Evolutionary conservation across 1,140 invertebrate genomes (phyloP).

Genomic region (Cydia splendana): DNA sequence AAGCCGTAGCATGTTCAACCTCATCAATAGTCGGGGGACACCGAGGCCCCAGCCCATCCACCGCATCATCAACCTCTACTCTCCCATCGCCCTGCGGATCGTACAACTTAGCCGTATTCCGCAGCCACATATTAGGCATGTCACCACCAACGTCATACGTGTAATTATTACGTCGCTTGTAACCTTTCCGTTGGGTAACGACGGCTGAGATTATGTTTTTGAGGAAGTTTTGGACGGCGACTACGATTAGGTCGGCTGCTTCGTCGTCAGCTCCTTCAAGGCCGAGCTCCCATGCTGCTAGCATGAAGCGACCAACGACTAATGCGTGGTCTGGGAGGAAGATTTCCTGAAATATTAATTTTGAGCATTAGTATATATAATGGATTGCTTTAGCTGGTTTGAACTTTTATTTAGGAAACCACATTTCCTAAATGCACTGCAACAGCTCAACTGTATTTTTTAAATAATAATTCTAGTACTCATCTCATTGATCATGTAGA

Average conservation of each 20-base stretch:
- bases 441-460: too few species aligned
- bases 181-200: constrained; percentile 86
- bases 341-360: constrained; percentile 80
- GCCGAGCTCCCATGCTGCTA: constrained; percentile 91
- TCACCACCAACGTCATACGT: constrained; percentile 87
- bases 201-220: constrained; percentile 89
- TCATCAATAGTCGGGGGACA: constrained; percentile 78
- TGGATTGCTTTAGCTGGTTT: too few species aligned
- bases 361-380: too few species aligned
- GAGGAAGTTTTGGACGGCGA: constrained; percentile 85
- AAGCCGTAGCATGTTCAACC: constrained; percentile 70
- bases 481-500: too few species aligned
- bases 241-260: constrained; percentile 87
- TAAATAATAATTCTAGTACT: too few species aligned
- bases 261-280: constrained; percentile 89
- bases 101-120: constrained; percentile 80
- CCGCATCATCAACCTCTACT: constrained; percentile 77
- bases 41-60: constrained; percentile 70
- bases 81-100: constrained; percentile 73
- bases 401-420: too few species aligned
- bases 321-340: constrained; percentile 88
- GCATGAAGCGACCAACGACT: constrained; percentile 87
- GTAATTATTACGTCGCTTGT: constrained; percentile 85
- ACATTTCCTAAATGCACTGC: too few species aligned
- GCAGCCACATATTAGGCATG: constrained; percentile 85